Evolutionary conservation across 2,888 invertebrate species (phyloP).

Genomic region (Phaedon cochleariae): DNA sequence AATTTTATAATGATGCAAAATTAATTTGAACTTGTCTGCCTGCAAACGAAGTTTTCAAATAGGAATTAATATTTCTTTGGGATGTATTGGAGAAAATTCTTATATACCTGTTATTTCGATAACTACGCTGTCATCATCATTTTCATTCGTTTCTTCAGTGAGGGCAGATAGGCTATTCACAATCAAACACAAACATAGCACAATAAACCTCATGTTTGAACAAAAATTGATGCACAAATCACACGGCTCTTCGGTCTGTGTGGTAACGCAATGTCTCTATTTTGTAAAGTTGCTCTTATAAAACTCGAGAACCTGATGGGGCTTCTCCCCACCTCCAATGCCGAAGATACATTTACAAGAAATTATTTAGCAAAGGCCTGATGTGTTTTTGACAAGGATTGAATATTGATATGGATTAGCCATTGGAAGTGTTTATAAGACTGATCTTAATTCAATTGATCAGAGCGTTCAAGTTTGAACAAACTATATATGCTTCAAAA

Average conservation of each 20-base stretch:
- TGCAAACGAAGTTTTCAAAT: no score
- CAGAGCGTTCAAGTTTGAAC: no score
- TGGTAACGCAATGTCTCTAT: constrained; percentile 55
- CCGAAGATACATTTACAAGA: constrained; percentile 45
- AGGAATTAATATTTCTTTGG: no score
- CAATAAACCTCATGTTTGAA: constrained; percentile 48
- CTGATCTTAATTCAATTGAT: no score
- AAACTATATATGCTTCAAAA: no score
- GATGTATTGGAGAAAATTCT: no score
- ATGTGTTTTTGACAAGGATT: constrained; percentile 32
- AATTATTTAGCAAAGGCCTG: constrained; percentile 44
- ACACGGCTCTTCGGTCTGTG: constrained; percentile 40
- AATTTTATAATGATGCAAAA: no score
- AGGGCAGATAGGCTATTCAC: constrained; percentile 43
- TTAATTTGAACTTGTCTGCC: no score
- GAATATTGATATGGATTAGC: constrained; percentile 7
- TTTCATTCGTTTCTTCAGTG: constrained; percentile 33
- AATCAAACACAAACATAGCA: constrained; percentile 45
- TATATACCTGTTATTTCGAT: constrained; percentile 50
- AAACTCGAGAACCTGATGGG: constrained; percentile 42
- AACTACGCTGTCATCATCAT: constrained; percentile 46
- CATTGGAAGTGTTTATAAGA: constrained; percentile 3
- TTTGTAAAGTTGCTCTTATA: constrained; percentile 59
- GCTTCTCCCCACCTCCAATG: constrained; percentile 41
- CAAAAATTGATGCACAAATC: constrained; percentile 22